Percentiles rank a stretch among this genome's conserved stretches.
Evolutionary conservation across 2,113 vertebrate species (phyloP).

Genomic region (Casuarius casuarius): DNA sequence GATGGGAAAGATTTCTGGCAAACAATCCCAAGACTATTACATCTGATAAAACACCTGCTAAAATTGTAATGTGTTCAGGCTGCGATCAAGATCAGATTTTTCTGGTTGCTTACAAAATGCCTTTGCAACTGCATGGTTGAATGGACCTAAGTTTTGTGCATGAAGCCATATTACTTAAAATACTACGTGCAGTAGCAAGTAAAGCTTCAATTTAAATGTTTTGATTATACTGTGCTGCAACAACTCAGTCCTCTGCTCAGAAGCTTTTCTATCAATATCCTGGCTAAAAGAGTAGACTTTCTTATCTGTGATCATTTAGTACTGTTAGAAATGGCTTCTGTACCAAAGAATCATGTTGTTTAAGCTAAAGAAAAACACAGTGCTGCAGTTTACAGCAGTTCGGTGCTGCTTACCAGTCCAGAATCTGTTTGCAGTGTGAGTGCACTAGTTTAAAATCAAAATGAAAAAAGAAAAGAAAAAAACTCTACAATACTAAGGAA

Average conservation of each 20-base stretch:
- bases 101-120: neutral
- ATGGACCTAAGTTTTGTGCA: neutral
- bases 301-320: neutral
- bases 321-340: neutral
- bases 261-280: neutral
- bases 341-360: neutral
- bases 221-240: neutral
- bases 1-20: neutral
- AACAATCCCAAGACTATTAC: neutral
- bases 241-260: neutral
- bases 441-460: conserved; percentile 4
- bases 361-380: conserved; percentile 3
- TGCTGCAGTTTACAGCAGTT: too few species aligned
- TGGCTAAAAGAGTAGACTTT: neutral
- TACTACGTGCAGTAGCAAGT: neutral
- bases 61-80: neutral
- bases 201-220: neutral
- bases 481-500: neutral
- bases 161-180: neutral
- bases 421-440: conserved; percentile 3
- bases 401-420: neutral
- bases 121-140: neutral
- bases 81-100: neutral
- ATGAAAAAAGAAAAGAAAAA: neutral
- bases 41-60: neutral